phyloP scores from a whole-genome alignment of 1,140 invertebrate species.

The Cydia amplana region DNA sequence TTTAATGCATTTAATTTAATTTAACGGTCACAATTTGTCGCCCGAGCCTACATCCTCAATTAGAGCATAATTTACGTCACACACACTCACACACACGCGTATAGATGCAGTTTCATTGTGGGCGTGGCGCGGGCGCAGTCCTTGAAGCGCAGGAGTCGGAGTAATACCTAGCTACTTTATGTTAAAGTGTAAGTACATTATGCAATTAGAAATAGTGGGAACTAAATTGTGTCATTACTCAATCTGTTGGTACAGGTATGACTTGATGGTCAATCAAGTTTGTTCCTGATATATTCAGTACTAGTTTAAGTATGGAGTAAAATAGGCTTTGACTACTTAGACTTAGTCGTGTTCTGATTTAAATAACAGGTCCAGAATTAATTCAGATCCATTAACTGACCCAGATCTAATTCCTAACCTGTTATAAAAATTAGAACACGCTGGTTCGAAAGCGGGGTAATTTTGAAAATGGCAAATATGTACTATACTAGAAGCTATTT shows the following conservation, averaged over 20 bases:
- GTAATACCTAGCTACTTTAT: constrained; percentile 9
- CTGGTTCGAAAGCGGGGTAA: too few relatives aligned
- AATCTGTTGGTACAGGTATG: neutral
- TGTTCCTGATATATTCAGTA: too few relatives aligned
- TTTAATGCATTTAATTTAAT: neutral
- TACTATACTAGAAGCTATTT: too few relatives aligned
- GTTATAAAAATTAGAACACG: too few relatives aligned
- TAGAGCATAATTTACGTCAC: neutral
- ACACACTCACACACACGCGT: neutral
- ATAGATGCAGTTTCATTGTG: neutral
- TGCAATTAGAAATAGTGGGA: neutral
- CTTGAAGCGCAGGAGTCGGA: constrained; percentile 9
- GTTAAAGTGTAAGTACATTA: constrained; percentile 1
- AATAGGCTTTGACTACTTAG: too few relatives aligned
- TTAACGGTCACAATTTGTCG: neutral
- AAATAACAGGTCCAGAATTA: too few relatives aligned
- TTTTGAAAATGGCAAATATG: too few relatives aligned
- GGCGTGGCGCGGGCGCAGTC: neutral
- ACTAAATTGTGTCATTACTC: constrained; percentile 7
- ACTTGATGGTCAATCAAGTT: too few relatives aligned
- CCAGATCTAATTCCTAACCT: too few relatives aligned
- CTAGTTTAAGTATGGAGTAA: too few relatives aligned
- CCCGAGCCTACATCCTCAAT: neutral
- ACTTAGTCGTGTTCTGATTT: too few relatives aligned
- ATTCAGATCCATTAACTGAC: too few relatives aligned